Percentiles rank a stretch among this genome's conserved stretches.
Conservation (phyloP, 2,888 invertebrate species). For the Eupithecia insigniata region DNA sequence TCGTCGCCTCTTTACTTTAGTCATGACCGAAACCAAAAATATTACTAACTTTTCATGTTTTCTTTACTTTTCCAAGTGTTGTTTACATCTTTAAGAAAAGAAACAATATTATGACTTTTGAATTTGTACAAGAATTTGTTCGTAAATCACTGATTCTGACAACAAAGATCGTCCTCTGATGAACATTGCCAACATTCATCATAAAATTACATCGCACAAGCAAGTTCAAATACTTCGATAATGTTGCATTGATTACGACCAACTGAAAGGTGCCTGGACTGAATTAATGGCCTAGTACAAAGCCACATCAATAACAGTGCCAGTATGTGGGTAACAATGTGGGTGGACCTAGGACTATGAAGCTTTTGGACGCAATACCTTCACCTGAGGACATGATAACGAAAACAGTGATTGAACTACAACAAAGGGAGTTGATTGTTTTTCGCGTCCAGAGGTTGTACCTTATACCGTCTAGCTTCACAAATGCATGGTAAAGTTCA, state of each 20-base stretch:
- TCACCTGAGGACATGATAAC: not conserved
- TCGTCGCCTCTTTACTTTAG: not conserved
- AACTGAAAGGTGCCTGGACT: slow-evolving; percentile 49
- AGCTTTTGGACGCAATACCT: slow-evolving; percentile 14
- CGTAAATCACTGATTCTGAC: not conserved
- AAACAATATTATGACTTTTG: too few relatives aligned
- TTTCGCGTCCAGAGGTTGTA: slow-evolving; percentile 12
- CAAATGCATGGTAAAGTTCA: slow-evolving; percentile 12
- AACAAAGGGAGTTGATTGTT: not conserved
- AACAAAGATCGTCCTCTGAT: not conserved
- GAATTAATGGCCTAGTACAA: slow-evolving; percentile 51
- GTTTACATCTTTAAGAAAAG: too few relatives aligned
- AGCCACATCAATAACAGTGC: slow-evolving; percentile 52
- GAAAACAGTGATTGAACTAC: not conserved
- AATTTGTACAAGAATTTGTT: not conserved
- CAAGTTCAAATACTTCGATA: slow-evolving; percentile 40
- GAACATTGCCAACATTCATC: not conserved
- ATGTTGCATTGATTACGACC: slow-evolving; percentile 42
- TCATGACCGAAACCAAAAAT: too few relatives aligned
- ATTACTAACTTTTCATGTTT: too few relatives aligned
- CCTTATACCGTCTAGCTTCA: not conserved
- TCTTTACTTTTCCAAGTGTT: too few relatives aligned
- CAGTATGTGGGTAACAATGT: slow-evolving; percentile 43
- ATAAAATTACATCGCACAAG: slow-evolving; percentile 11
- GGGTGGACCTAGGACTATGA: slow-evolving; percentile 36